Conservation (phyloP, 2,113 vertebrate species). For the Triplophysa rosa region DNA sequence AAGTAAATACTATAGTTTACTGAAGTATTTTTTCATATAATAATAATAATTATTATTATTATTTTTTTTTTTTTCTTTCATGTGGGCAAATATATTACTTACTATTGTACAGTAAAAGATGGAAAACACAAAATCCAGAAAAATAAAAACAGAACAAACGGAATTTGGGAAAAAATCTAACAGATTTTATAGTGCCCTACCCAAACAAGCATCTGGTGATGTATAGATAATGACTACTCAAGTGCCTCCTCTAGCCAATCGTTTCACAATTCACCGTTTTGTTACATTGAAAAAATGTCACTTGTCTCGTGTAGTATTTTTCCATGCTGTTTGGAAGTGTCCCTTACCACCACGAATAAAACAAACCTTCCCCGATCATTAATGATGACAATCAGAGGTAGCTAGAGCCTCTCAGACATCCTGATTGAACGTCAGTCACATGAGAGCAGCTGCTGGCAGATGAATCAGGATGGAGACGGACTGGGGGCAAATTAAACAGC, state of each 20-base stretch:
- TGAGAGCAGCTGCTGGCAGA: slow-evolving; percentile 51
- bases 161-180: too few relatives aligned
- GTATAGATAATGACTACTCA: neutral
- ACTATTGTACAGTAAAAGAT: too few relatives aligned
- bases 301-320: slow-evolving; percentile 7
- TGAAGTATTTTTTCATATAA: too few relatives aligned
- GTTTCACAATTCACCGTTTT: neutral
- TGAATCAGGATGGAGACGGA: slow-evolving; percentile 56
- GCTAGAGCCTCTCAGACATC: slow-evolving; percentile 48
- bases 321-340: slow-evolving; percentile 27
- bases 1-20: too few relatives aligned
- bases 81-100: too few relatives aligned
- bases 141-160: too few relatives aligned
- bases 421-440: slow-evolving; percentile 59
- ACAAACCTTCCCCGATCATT: slow-evolving; percentile 43
- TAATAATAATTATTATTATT: too few relatives aligned
- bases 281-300: slow-evolving; percentile 10
- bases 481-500: slow-evolving; percentile 59
- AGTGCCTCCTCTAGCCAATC: neutral
- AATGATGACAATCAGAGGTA: slow-evolving; percentile 59
- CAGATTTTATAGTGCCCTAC: too few relatives aligned
- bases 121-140: too few relatives aligned
- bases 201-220: neutral
- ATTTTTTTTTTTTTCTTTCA: too few relatives aligned
- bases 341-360: slow-evolving; percentile 13